Conservation (phyloP, 2,888 invertebrate genomes). For the Eupithecia exiguata region DNA sequence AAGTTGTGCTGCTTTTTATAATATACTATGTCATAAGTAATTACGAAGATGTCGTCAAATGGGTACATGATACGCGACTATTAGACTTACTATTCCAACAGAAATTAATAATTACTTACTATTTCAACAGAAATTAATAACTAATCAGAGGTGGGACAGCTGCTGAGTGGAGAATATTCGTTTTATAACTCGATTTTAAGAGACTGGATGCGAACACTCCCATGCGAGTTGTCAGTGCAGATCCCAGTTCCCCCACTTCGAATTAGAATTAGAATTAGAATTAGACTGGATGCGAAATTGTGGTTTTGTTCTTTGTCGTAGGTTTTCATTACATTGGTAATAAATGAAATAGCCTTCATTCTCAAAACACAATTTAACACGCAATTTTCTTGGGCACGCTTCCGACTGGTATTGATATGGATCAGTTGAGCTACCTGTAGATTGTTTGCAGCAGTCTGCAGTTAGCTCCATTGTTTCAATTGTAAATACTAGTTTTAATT, state of each 20-base stretch:
- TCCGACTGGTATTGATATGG: no score
- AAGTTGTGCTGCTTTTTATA: conserved; percentile 13
- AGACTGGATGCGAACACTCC: background rate
- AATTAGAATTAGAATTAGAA: no score
- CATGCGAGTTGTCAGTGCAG: no score
- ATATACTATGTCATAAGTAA: conserved; percentile 14
- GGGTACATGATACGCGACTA: conserved; percentile 16
- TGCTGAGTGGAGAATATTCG: conserved; percentile 7
- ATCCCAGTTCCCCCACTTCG: no score
- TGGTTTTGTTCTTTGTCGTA: background rate
- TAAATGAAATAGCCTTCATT: no score
- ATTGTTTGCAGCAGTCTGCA: no score
- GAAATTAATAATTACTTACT: conserved; percentile 26
- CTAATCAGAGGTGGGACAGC: conserved; percentile 9
- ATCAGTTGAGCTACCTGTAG: no score
- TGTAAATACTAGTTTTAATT: no score
- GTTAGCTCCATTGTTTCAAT: no score
- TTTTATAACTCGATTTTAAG: conserved; percentile 2
- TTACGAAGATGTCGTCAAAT: conserved; percentile 19
- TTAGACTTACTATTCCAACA: conserved; percentile 21
- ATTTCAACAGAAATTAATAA: conserved; percentile 25
- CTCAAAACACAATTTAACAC: no score
- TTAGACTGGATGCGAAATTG: background rate
- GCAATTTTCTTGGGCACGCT: no score
- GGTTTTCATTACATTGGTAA: background rate